Evolutionary conservation across 2,888 invertebrate genomes (phyloP), one percentile per base, ranked within the genome.

Genomic region (Aethes cnicana): DNA sequence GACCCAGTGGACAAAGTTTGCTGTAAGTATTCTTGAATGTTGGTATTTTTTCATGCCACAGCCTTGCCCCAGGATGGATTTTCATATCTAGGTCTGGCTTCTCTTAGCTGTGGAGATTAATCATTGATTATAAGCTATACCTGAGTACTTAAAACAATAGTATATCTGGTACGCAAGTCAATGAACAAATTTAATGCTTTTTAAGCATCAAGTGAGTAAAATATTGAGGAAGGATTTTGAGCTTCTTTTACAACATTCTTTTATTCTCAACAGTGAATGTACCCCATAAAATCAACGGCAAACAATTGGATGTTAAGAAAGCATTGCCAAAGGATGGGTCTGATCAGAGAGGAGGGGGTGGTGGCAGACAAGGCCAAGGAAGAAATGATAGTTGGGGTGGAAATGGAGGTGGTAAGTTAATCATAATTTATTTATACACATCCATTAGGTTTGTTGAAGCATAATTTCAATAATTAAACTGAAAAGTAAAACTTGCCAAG

Each of bases 1-100:
- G 98, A 99, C 83, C 95, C 97, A 2, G 98, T 98, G 49, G 98
- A 98, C 78, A 98, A 98, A 91, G 95, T 97, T 77, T 96, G 97
- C 72, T 92, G 97, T 97, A 90, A 95, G 96, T 94, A 69, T 66
- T 8, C 32, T 20, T 54, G 25, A 28, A 39, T 46, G 23, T 23
- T 28, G n/a, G 37, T 32, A 47, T 39, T 23, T 17, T 30, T 14
- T 21, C 28, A 11, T 61, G 4, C 82, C 87, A 88, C 88, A 89
- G 79, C 64, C 74, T 89, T 89, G 89, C 89, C 89, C 89, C 89
- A 87, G 84, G 74, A 62, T 81, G 81, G 87, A 79, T 66, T 58
- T 59, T 36, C 66, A 69, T 88, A 74, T 81, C 83, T 77, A 76
- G 58, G 58, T 72, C 81, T 89, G 89, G 89, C 89, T 89, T 89